A percentile compares a stretch with the other conserved stretches of the same genome.
Conservation (phyloP, 2,888 invertebrate species). For the Parnassius glacialis region DNA sequence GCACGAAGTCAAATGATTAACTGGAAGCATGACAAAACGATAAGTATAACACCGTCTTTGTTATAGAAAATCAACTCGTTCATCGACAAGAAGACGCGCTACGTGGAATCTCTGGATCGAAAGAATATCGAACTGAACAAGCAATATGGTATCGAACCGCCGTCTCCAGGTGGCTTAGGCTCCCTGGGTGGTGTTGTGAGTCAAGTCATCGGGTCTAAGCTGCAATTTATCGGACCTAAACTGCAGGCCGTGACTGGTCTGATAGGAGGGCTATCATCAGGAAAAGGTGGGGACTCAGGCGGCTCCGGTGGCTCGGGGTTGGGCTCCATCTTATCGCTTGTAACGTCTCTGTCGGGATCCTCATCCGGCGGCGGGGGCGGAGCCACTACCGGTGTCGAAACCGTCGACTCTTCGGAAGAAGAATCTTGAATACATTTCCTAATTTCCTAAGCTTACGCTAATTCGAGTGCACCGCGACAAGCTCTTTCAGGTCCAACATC, state of each 20-base stretch:
- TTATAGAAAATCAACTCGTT: conserved; percentile 91
- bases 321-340: conserved; percentile 71
- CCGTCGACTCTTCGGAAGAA: conserved; percentile 71
- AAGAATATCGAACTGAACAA: conserved; percentile 88
- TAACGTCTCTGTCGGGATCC: conserved; percentile 72
- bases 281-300: conserved; percentile 78
- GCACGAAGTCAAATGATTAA: neutral
- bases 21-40: too few species aligned
- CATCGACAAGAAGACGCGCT: conserved; percentile 89
- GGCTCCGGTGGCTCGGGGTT: conserved; percentile 54
- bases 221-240: conserved; percentile 85
- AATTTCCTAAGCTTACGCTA: conserved; percentile 24
- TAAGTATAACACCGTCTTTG: conserved; percentile 20
- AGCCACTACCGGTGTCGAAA: conserved; percentile 65
- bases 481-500: conserved; percentile 18
- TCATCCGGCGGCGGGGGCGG: conserved; percentile 58
- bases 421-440: conserved; percentile 53
- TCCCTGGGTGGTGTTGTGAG: conserved; percentile 84
- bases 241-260: conserved; percentile 80
- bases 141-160: conserved; percentile 86
- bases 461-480: conserved; percentile 31
- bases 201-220: conserved; percentile 85
- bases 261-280: conserved; percentile 78
- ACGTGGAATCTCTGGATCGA: conserved; percentile 85
- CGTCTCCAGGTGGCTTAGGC: conserved; percentile 81